A percentile compares a stretch with the other conserved stretches of the same genome.
phyloP scores from a whole-genome alignment of 1,140 invertebrate species.

The Danaus plexippus region DNA sequence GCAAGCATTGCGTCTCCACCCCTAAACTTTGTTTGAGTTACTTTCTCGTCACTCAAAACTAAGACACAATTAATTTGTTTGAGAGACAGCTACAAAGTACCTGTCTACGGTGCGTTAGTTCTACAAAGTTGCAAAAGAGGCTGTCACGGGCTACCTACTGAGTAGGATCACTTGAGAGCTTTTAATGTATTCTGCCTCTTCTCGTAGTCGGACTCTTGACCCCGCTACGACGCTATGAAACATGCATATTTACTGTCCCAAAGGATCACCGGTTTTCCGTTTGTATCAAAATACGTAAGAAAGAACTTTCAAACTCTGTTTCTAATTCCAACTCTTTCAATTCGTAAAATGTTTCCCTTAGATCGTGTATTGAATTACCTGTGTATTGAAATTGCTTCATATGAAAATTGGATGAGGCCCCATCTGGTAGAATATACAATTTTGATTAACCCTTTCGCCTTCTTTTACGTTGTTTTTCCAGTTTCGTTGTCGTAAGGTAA shows the following conservation, averaged over 20 bases:
- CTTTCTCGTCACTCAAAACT: constrained; percentile 51
- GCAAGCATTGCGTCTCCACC: constrained; percentile 38
- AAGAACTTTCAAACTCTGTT: constrained; percentile 54
- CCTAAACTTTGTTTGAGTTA: constrained; percentile 50
- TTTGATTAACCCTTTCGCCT: constrained; percentile 12
- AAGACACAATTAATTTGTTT: constrained; percentile 64
- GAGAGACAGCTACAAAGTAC: constrained; percentile 60
- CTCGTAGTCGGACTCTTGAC: constrained; percentile 55
- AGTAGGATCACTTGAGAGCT: constrained; percentile 37
- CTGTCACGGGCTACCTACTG: constrained; percentile 35
- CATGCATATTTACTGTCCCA: constrained; percentile 53
- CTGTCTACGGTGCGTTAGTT: constrained; percentile 48
- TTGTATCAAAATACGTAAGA: constrained; percentile 53
- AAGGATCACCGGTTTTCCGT: constrained; percentile 43
- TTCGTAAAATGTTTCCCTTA: constrained; percentile 29
- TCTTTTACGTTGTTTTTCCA: constrained; percentile 2
- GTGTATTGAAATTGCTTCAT: constrained; percentile 18
- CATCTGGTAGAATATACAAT: constrained; percentile 9
- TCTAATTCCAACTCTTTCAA: constrained; percentile 49
- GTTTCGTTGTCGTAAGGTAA: too few species aligned
- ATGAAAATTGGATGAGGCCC: constrained; percentile 14
- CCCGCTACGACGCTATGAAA: constrained; percentile 64
- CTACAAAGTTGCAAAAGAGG: constrained; percentile 45
- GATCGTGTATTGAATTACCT: constrained; percentile 20
- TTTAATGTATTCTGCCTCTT: constrained; percentile 59